phyloP scores from a whole-genome alignment of 2,113 vertebrate genomes.

The Propithecus coquereli region DNA sequence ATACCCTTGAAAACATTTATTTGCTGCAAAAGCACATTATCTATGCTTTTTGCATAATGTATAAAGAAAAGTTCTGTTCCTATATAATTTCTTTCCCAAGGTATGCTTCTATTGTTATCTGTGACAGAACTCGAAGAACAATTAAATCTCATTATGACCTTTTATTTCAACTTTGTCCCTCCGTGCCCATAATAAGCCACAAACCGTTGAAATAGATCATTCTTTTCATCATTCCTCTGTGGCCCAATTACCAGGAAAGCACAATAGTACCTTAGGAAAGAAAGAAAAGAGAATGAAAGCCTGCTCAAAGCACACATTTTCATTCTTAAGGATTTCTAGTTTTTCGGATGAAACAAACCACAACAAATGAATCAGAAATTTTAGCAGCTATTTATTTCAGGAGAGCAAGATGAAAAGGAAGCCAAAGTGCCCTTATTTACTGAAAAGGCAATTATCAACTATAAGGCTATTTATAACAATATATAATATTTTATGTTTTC shows the following conservation, averaged over 20 bases:
- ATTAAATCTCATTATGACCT: background rate
- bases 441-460: background rate
- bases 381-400: slow-evolving; percentile 10
- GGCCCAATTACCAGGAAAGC: slow-evolving; percentile 35
- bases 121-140: background rate
- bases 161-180: slow-evolving; percentile 39
- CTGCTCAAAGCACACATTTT: background rate
- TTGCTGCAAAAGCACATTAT: background rate
- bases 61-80: background rate
- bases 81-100: background rate
- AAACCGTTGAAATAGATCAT: background rate
- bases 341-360: background rate
- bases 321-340: background rate
- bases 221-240: slow-evolving; percentile 37
- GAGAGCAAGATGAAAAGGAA: background rate
- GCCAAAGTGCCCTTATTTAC: background rate
- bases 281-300: background rate
- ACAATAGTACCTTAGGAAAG: background rate
- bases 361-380: background rate
- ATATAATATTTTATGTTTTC: background rate
- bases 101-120: background rate
- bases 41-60: background rate
- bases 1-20: background rate
- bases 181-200: background rate
- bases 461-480: background rate